Evolutionary conservation across 2,113 vertebrate genomes (phyloP).

Genomic region (Heloderma charlesbogerti): DNA sequence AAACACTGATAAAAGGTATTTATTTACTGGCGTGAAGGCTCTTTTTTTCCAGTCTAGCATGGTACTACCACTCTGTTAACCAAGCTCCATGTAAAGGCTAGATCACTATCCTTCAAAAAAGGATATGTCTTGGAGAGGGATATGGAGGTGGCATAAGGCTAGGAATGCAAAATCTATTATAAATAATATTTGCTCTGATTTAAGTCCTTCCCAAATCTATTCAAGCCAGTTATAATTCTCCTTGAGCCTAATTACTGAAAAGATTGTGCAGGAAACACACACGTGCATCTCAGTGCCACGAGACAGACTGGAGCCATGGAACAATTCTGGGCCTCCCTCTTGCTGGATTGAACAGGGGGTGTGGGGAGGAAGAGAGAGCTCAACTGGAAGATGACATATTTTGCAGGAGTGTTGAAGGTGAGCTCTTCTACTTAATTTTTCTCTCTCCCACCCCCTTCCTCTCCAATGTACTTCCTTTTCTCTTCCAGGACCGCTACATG

Average conservation of each 20-base stretch:
- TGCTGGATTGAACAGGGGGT: slow-evolving; percentile 24
- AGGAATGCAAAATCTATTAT: slow-evolving; percentile 23
- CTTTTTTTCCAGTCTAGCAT: not conserved
- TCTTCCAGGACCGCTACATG: slow-evolving; percentile 94
- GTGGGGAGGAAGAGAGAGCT: not conserved
- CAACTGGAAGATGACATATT: not conserved
- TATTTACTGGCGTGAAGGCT: not conserved
- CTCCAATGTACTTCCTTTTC: slow-evolving; percentile 43
- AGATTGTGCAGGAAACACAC: slow-evolving; percentile 23
- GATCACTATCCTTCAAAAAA: not conserved
- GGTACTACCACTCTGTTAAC: not conserved
- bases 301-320: slow-evolving; percentile 14
- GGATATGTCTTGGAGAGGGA: not conserved
- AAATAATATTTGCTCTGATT: not conserved
- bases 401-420: slow-evolving; percentile 9
- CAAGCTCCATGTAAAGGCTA: not conserved
- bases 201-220: not conserved
- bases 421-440: slow-evolving; percentile 19
- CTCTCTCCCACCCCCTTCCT: not conserved
- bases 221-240: not conserved
- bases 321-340: slow-evolving; percentile 30
- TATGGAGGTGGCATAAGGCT: slow-evolving; percentile 14
- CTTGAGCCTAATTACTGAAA: not conserved
- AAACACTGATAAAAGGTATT: not conserved
- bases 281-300: not conserved